A percentile compares a stretch with the other conserved stretches of the same genome.
Evolutionary conservation across 2,888 invertebrate genomes (phyloP).

Genomic region (Ectropis crepuscularia): DNA sequence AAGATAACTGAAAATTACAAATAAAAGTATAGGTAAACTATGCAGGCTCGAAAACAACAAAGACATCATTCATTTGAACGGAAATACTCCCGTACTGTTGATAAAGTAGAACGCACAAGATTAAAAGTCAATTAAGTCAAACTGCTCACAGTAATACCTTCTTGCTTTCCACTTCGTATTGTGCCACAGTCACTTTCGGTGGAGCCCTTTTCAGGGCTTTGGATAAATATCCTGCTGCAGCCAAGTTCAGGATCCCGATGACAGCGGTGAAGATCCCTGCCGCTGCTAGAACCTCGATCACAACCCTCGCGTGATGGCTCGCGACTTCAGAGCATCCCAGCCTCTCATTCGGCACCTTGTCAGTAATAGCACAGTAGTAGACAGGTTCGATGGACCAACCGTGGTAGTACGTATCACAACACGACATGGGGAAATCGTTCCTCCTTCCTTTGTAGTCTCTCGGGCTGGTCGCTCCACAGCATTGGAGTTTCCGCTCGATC

Average conservation of each 20-base stretch:
- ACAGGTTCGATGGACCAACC: constrained; percentile 67
- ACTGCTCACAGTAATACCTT: constrained; percentile 63
- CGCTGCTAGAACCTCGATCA: constrained; percentile 64
- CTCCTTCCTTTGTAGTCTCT: constrained; percentile 75
- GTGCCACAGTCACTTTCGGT: constrained; percentile 53
- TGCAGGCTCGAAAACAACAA: too few species aligned
- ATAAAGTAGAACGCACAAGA: too few species aligned
- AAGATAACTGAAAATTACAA: too few species aligned
- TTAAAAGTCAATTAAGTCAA: background rate
- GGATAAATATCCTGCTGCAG: constrained; percentile 56
- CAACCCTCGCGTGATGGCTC: constrained; percentile 66
- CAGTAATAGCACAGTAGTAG: constrained; percentile 72
- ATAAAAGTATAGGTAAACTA: too few species aligned
- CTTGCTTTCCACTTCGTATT: constrained; percentile 70
- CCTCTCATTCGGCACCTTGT: constrained; percentile 74
- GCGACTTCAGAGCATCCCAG: constrained; percentile 73
- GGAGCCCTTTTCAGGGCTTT: constrained; percentile 55
- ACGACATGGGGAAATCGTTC: constrained; percentile 69
- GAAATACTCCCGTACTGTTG: too few species aligned
- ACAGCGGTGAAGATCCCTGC: constrained; percentile 63
- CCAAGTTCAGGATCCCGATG: constrained; percentile 60
- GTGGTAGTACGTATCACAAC: constrained; percentile 74
- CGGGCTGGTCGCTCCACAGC: constrained; percentile 74
- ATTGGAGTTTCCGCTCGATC: constrained; percentile 71
- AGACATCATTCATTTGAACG: too few species aligned